Conservation (phyloP, 2,888 invertebrate genomes). For the Pollenia amentaria region DNA sequence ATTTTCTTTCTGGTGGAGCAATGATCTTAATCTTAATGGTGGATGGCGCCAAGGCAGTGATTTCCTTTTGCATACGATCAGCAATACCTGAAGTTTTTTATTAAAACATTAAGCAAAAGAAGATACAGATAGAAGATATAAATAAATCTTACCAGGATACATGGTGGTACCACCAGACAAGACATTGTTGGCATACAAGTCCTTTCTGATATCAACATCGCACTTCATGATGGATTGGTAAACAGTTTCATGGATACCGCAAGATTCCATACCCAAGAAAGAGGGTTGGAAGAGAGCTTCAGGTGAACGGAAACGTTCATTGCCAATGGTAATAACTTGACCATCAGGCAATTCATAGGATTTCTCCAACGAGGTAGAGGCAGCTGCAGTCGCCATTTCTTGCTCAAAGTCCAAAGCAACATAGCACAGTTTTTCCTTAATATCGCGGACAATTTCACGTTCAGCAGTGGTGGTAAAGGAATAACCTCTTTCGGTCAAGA, state of each 20-base stretch:
- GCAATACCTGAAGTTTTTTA: slow-evolving; percentile 87
- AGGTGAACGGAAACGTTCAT: slow-evolving; percentile 97
- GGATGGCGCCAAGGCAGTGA: slow-evolving; percentile 94
- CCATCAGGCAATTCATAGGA: slow-evolving; percentile 98
- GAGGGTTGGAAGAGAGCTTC: slow-evolving; percentile 97
- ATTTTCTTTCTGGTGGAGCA: slow-evolving; percentile 95
- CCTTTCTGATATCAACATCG: slow-evolving; percentile 97
- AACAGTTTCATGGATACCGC: slow-evolving; percentile 96
- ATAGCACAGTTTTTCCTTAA: slow-evolving; percentile 97
- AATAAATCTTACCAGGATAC: slow-evolving; percentile 88
- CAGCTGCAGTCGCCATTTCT: slow-evolving; percentile 97
- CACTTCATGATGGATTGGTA: slow-evolving; percentile 99
- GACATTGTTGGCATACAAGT: slow-evolving; percentile 96
- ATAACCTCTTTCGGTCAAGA: slow-evolving; percentile 95
- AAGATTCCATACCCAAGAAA: slow-evolving; percentile 93
- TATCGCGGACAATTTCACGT: slow-evolving; percentile 97
- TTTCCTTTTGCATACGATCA: slow-evolving; percentile 95
- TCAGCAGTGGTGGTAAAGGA: slow-evolving; percentile 97
- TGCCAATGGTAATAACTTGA: slow-evolving; percentile 96
- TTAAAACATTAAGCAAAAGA: background rate
- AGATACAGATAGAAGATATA: background rate
- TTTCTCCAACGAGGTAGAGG: slow-evolving; percentile 96
- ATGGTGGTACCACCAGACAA: slow-evolving; percentile 95
- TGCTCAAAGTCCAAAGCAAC: slow-evolving; percentile 96
- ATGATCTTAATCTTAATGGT: slow-evolving; percentile 98